Evolutionary conservation across 2,888 invertebrate species (phyloP), one percentile per base, ranked within the genome.

Genomic region (Eledona agricola): DNA sequence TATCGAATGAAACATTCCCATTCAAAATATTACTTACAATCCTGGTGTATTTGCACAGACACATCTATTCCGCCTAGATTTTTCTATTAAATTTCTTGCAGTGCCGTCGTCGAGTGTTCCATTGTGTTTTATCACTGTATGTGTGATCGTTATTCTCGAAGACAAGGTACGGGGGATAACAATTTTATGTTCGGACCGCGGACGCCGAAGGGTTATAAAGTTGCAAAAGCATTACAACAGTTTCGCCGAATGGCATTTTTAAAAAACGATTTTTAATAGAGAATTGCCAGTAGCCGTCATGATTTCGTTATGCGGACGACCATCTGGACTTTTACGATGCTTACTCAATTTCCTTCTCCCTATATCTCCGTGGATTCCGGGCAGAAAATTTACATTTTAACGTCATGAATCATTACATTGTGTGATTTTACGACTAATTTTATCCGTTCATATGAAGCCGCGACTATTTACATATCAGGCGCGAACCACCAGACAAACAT

Each of bases 201-300:
- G 60, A 56, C 65, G 59, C 64, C 49, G 35, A 64, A 63, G 63
- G 60, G 64, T 57, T 63, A 63, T 68, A 68, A 68, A 68, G 63
- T 57, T 62, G 56, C 54, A 37, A 42, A 54, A 60, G 58, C 57
- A 52, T 49, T 60, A 56, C 55, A 59, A 58, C 51, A 38, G 47
- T 34, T 47, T 45, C 47, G 34, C 34, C 22, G 16, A 23, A 34
- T 31, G 31, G 16, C 35, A 17, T 42, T 54, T 62, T 60, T 60
- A 47, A 52, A 59, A 56, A 63, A 54, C 60, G 58, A 58, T 63
- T 62, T 63, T 63, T 63, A 59, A 60, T 60, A 59, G 52, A 43
- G 46, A 54, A 50, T 56, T 34, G 46, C 40, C 43, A 29, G 35
- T 51, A 51, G 37, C 51, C 38, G 51, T 58, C 60, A 55, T 50